Conservation (phyloP, 37 sponge, comb jelly and placozoan genomes). For the Mnemiopsis leidyi region DNA sequence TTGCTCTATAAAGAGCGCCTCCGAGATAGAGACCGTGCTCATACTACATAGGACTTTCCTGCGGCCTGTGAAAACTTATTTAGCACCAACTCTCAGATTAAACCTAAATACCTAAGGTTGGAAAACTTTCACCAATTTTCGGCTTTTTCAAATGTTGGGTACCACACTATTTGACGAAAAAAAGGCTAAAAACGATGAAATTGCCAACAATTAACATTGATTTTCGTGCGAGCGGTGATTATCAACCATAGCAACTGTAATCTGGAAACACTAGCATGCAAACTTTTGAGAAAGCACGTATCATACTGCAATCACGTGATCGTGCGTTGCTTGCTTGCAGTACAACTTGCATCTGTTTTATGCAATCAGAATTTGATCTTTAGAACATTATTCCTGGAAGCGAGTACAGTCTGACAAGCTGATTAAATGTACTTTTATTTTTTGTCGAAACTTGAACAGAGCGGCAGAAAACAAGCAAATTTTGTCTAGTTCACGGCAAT, state of each 20-base stretch:
- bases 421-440: constrained; percentile 3
- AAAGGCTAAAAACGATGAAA: not conserved
- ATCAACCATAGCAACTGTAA: constrained; percentile 26
- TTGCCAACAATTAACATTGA: not conserved
- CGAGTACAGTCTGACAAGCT: not conserved
- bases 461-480: not conserved
- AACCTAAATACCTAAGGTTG: no score
- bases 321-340: not conserved
- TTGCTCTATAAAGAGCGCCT: constrained; percentile 42
- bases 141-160: not conserved
- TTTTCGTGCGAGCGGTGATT: not conserved
- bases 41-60: not conserved
- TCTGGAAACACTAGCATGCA: not conserved
- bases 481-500: not conserved
- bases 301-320: not conserved
- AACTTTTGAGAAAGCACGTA: not conserved
- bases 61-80: not conserved
- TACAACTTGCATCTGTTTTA: not conserved
- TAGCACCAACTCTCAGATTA: not conserved
- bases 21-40: not conserved
- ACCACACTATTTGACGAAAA: not conserved
- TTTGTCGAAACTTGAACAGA: not conserved
- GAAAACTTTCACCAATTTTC: not conserved
- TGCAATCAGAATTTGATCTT: not conserved
- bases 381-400: not conserved